Conservation (phyloP, 1,140 invertebrate genomes). For the Rhyzopertha dominica region DNA sequence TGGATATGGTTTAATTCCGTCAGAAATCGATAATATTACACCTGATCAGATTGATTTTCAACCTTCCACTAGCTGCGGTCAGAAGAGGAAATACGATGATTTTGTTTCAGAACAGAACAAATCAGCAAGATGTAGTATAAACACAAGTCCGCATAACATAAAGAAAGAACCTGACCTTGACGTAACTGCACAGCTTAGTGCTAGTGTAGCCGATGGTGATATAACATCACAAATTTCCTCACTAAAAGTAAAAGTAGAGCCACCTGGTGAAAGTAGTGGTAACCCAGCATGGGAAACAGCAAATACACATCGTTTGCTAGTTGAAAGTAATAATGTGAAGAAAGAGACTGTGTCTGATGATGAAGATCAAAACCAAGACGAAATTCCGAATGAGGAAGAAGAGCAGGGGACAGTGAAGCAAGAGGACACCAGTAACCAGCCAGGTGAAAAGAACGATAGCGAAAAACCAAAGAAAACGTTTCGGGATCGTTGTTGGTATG, state of each 20-base stretch:
- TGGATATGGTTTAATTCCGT: not conserved
- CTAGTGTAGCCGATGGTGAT: not conserved
- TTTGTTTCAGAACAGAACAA: not conserved
- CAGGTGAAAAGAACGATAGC: not conserved
- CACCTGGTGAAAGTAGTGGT: not conserved
- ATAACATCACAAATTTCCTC: not conserved
- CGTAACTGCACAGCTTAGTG: too few relatives aligned
- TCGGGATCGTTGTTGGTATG: conserved; percentile 44
- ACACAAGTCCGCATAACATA: not conserved
- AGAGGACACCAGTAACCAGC: conserved; percentile 1
- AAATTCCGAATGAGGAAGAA: not conserved
- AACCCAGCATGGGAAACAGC: too few relatives aligned
- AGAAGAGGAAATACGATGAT: not conserved
- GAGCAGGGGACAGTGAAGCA: not conserved
- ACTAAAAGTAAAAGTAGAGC: not conserved
- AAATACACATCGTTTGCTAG: too few relatives aligned
- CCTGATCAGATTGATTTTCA: not conserved
- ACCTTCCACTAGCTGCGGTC: too few relatives aligned
- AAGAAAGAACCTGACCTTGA: not conserved
- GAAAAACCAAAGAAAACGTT: conserved; percentile 8
- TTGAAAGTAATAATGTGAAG: too few relatives aligned
- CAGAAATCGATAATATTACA: not conserved
- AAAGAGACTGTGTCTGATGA: not conserved
- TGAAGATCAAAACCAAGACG: not conserved
- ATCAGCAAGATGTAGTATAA: not conserved